Percentiles rank a stretch among this genome's conserved stretches.
These are phyloP conservation scores for Mionectes olivaceus DNA, from an alignment of 2,797 vertebrate species.

Conservation along the genomic window DNA sequence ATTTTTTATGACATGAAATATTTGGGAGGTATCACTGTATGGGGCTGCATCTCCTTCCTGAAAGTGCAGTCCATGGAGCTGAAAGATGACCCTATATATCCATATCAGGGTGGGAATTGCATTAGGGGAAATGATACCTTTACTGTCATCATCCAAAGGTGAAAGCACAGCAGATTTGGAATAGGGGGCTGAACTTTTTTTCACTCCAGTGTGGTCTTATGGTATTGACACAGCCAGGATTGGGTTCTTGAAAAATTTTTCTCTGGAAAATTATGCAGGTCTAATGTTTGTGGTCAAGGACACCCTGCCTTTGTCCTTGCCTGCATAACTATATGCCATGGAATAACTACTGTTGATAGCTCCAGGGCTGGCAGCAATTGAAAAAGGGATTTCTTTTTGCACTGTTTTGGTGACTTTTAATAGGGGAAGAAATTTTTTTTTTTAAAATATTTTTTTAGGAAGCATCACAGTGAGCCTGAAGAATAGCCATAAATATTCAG, in stretches of 20 bases:
- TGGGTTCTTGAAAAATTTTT: background rate
- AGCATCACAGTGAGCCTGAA: background rate
- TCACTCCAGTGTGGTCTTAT: background rate
- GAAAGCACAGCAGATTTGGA: background rate
- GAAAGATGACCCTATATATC: fast-evolving
- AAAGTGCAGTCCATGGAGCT: background rate
- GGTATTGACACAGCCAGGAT: background rate
- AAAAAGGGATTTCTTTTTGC: background rate
- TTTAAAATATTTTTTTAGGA: background rate
- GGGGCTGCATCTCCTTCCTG: background rate
- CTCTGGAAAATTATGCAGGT: background rate
- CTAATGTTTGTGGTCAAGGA: background rate
- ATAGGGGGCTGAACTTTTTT: background rate
- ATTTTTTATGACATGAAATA: background rate
- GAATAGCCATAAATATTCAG: background rate
- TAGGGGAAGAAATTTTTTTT: background rate
- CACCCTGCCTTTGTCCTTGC: background rate
- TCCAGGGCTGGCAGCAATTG: background rate
- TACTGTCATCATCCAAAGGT: background rate
- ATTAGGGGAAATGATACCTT: background rate
- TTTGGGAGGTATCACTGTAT: background rate
- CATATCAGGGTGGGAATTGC: background rate
- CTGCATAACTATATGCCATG: background rate
- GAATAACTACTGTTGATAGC: background rate
- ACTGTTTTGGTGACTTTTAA: background rate